Evolutionary conservation across 2,797 vertebrate species (phyloP).

Genomic region (Chromis chromis): DNA sequence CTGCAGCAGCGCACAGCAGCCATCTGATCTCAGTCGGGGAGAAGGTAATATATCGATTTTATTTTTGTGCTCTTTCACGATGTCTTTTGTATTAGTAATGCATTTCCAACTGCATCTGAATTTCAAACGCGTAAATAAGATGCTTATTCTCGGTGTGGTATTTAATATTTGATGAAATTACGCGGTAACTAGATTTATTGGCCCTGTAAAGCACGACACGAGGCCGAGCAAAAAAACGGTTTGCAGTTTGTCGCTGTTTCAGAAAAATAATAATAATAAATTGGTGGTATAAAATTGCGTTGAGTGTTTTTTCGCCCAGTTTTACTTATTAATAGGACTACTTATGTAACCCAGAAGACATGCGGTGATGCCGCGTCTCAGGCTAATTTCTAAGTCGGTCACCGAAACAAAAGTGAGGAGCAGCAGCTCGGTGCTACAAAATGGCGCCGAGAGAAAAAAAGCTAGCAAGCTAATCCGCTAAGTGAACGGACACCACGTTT

Average conservation of each 20-base stretch:
- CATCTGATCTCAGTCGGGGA: accelerated
- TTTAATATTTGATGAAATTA: too few relatives aligned
- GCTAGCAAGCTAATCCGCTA: conserved; percentile 32
- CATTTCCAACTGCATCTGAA: not conserved
- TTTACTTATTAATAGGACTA: accelerated
- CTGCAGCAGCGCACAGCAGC: accelerated
- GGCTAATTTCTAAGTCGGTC: conserved; percentile 7
- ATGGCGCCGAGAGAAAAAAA: conserved; percentile 68
- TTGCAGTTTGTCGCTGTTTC: not conserved
- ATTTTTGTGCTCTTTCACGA: not conserved
- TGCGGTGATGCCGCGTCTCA: not conserved
- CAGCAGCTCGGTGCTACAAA: conserved; percentile 58
- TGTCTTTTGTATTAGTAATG: not conserved
- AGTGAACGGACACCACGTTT: conserved; percentile 33
- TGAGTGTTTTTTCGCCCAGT: not conserved
- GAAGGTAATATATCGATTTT: not conserved
- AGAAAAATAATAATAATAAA: too few relatives aligned
- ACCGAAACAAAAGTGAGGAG: conserved; percentile 31
- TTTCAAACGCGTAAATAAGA: too few relatives aligned
- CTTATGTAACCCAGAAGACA: not conserved
- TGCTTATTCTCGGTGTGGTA: too few relatives aligned
- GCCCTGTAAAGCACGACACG: not conserved
- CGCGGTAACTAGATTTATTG: too few relatives aligned
- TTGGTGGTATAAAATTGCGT: not conserved
- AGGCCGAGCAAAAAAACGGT: not conserved